Conservation (phyloP, 2,797 vertebrate species). For the Anguilla obscura region DNA sequence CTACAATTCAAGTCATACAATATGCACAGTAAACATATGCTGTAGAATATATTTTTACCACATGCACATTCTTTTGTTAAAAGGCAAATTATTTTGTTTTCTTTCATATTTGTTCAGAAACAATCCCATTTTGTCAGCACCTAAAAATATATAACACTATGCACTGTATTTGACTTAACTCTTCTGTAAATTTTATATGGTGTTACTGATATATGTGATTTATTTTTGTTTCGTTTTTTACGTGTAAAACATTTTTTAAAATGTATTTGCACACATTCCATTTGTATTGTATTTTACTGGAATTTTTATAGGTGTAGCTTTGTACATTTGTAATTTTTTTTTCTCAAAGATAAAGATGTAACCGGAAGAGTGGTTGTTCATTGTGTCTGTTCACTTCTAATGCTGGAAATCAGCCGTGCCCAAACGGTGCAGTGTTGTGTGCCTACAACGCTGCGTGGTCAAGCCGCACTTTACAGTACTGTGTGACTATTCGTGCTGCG, state of each 20-base stretch:
- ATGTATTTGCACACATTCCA: conserved; percentile 65
- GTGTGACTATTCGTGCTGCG: too few relatives aligned
- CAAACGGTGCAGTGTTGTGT: background rate
- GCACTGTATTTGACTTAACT: conserved; percentile 53
- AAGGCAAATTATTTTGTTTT: conserved; percentile 5
- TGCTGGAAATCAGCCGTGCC: background rate
- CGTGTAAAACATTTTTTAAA: conserved; percentile 54
- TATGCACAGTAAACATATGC: conserved; percentile 21
- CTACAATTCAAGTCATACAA: conserved; percentile 29
- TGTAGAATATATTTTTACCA: conserved; percentile 9
- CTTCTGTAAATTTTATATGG: conserved; percentile 38
- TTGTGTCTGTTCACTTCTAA: background rate
- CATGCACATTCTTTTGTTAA: background rate
- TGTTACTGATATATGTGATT: conserved; percentile 34
- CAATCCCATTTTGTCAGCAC: conserved; percentile 34
- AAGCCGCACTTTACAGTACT: background rate
- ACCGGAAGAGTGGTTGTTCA: background rate
- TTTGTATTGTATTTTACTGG: conserved; percentile 19
- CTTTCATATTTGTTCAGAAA: conserved; percentile 25
- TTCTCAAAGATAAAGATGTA: conserved; percentile 16
- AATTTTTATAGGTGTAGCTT: background rate
- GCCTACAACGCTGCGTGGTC: background rate
- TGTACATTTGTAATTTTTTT: conserved; percentile 28
- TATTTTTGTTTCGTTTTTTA: conserved; percentile 46
- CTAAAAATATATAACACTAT: conserved; percentile 48